A percentile compares a stretch with the other conserved stretches of the same genome.
phyloP scores from a whole-genome alignment of 1,140 invertebrate genomes.

The Ostrea edulis region DNA sequence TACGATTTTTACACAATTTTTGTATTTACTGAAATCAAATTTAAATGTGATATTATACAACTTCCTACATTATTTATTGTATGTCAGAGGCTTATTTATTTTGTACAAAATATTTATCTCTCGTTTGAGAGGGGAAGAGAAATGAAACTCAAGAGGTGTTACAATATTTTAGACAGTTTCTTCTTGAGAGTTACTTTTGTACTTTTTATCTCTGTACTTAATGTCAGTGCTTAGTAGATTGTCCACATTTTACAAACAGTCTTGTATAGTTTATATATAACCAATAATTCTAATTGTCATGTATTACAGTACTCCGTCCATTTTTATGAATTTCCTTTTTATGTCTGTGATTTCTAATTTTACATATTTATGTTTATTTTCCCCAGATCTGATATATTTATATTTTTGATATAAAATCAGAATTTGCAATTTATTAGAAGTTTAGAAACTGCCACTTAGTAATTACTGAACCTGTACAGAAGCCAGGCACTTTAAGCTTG shows the following conservation, averaged over 20 bases:
- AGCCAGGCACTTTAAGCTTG: no score
- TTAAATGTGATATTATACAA: slow-evolving; percentile 22
- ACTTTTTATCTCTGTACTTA: not conserved
- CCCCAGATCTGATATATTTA: not conserved
- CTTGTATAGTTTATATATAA: not conserved
- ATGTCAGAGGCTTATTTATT: slow-evolving; percentile 15
- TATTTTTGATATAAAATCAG: not conserved
- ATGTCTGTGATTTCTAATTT: not conserved
- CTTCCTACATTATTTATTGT: not conserved
- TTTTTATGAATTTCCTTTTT: not conserved
- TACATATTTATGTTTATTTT: not conserved
- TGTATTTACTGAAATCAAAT: slow-evolving; percentile 1
- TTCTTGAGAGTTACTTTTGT: not conserved
- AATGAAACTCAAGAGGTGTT: not conserved
- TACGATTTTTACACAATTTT: not conserved
- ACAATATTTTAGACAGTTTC: not conserved
- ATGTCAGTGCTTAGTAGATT: not conserved
- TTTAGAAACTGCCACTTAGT: no score
- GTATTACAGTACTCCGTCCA: not conserved
- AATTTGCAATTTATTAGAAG: not conserved
- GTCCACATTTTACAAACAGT: no score
- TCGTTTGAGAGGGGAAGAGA: not conserved
- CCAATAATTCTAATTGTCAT: no score
- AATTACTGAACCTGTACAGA: no score
- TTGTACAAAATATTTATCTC: not conserved